Percentiles rank a stretch among this genome's conserved stretches.
These are phyloP conservation scores for Stigmatopora nigra DNA, from an alignment of 2,113 vertebrate species.

Conservation along the genomic window DNA sequence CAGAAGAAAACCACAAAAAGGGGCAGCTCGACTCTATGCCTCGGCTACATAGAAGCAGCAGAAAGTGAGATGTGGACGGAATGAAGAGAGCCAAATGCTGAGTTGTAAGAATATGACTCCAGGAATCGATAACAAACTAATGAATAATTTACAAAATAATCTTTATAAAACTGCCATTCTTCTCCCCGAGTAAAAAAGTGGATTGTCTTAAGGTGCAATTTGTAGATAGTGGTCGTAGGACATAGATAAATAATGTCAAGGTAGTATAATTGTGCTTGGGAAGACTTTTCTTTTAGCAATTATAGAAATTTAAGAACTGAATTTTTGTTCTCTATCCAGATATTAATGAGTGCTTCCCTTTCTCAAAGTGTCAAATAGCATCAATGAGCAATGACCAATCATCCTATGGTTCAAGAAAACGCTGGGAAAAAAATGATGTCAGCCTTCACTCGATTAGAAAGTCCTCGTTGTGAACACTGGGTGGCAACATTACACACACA, in stretches of 20 bases:
- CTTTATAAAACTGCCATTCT: not conserved
- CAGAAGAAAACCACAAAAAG: not conserved
- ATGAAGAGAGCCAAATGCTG: slow-evolving; percentile 17
- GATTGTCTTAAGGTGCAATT: not conserved
- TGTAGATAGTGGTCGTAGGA: not conserved
- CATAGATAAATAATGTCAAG: not conserved
- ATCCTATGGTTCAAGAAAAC: not conserved
- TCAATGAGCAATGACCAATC: not conserved
- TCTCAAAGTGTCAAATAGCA: not conserved
- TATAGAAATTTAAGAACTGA: not conserved
- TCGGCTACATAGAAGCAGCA: slow-evolving; percentile 3
- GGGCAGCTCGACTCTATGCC: not conserved
- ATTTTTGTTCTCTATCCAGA: not conserved
- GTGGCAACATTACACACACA: slow-evolving; percentile 47
- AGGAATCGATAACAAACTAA: slow-evolving; percentile 17
- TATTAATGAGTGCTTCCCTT: not conserved
- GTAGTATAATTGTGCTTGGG: not conserved
- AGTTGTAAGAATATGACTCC: slow-evolving; percentile 16
- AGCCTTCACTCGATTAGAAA: slow-evolving; percentile 8
- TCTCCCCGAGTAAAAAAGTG: not conserved
- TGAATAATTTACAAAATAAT: slow-evolving; percentile 26
- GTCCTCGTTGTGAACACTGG: slow-evolving; percentile 45
- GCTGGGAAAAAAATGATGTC: slow-evolving; percentile 27
- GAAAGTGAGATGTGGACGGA: slow-evolving; percentile 18
- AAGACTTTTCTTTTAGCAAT: not conserved